Base-by-base conservation (phyloP, 1,140 invertebrate genomes). In the Danaus melanippus region DNA sequence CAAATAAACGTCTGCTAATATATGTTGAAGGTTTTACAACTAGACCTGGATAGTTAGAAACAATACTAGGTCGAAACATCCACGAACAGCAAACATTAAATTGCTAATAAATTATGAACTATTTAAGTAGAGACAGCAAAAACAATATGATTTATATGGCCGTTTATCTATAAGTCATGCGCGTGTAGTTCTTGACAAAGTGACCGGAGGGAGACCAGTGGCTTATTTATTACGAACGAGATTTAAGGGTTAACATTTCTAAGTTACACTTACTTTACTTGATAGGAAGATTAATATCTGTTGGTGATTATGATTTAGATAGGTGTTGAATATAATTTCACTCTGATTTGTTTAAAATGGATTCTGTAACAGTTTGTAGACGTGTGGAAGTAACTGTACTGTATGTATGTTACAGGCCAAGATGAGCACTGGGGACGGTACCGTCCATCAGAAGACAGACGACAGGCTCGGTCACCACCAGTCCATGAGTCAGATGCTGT, bases 361-460 rank as follows among this genome's bases (percentile, higher is more conserved):
- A 2, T 3, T 15, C 15, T 15, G 15, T 15, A 15, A 15, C 3
- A 15, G 3, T 15, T 1, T 15, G 1, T 15, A 15, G 15, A 15
- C 21, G 21, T 32, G 6, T 32, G 2, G 4, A 32, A 32, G 21
- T 32, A 32, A 32, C 21, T 32, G 21, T 32, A 32, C 21, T 32
- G 21, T 32, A 32, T 32, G 21, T 32, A 32, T 67, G 32, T 89
- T 84, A 39, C 79, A 90, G 89, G 89, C 89, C 50, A 90, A 90
- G 74, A 90, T 90, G 89, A 90, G 88, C 55, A 86, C 85, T 11
- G 79, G 78, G 0, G 89, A 90, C 62, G 88, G 77, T 2, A 65
- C 67, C 0, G 61, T 88, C 10, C 84, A 87, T 53, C 86, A 88
- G 71, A 86, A 87, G 62, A 60, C 74, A 4, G 84, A 82, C 48